These are phyloP conservation scores for Meandrusa payeni DNA, from an alignment of 2,888 invertebrate genomes.

Conservation along the genomic window DNA sequence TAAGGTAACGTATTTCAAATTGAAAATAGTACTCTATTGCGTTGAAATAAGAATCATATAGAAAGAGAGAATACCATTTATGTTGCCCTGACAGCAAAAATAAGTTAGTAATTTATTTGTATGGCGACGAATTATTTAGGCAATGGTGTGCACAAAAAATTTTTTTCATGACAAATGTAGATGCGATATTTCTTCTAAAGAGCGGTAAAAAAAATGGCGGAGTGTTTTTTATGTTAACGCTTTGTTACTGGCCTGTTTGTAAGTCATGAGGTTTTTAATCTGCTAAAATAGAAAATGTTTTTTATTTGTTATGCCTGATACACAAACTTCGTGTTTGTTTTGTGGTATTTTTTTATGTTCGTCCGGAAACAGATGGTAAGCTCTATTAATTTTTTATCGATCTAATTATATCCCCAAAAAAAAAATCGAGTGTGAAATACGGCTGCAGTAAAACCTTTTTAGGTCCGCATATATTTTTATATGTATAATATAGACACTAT, in stretches of 20 bases:
- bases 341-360: no score
- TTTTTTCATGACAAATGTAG: slow-evolving; percentile 35
- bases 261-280: slow-evolving; percentile 11
- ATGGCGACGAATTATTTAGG: slow-evolving; percentile 41
- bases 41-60: slow-evolving; percentile 2
- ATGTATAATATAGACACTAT: no score
- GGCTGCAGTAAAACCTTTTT: no score
- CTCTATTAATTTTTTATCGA: no score
- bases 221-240: slow-evolving; percentile 3
- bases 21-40: neutral
- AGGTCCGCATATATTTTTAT: no score
- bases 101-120: slow-evolving; percentile 29
- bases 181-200: slow-evolving; percentile 17
- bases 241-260: slow-evolving; percentile 9
- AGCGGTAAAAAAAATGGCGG: slow-evolving; percentile 6
- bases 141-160: slow-evolving; percentile 50
- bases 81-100: slow-evolving; percentile 24
- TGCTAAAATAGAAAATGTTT: slow-evolving; percentile 5
- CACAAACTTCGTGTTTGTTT: no score
- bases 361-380: no score
- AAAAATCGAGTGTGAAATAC: no score
- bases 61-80: slow-evolving; percentile 23
- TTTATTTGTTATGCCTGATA: no score
- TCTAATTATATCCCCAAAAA: no score
- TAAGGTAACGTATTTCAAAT: neutral